Conservation (phyloP, 1,140 invertebrate genomes). For the Venturia canescens region DNA sequence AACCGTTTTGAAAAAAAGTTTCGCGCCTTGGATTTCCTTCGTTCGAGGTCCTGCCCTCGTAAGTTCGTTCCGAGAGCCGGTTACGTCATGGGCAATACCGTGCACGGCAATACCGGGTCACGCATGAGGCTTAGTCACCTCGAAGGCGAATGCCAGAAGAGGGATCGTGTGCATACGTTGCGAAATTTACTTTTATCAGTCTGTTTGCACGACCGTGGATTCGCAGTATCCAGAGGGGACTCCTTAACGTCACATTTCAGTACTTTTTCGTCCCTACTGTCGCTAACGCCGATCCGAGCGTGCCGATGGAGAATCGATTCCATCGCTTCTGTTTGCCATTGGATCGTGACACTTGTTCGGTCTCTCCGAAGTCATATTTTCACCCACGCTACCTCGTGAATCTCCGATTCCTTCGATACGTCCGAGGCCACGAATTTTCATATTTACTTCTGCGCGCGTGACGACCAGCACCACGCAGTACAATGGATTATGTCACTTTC, state of each 20-base stretch:
- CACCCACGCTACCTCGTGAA: neutral
- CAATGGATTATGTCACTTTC: neutral
- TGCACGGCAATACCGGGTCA: constrained; percentile 69
- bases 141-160: neutral
- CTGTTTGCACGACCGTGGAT: too few species aligned
- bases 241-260: neutral
- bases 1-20: constrained; percentile 8
- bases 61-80: constrained; percentile 31
- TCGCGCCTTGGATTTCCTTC: constrained; percentile 23
- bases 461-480: neutral
- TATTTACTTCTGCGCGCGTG: neutral
- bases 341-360: neutral
- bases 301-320: neutral
- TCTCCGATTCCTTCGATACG: neutral
- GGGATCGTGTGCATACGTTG: neutral
- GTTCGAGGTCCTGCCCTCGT: constrained; percentile 38
- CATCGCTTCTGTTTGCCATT: neutral
- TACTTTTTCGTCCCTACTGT: neutral
- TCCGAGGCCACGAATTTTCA: neutral
- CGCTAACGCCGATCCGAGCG: neutral
- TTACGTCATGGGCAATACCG: constrained; percentile 71
- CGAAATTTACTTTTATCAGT: neutral
- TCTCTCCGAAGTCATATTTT: neutral
- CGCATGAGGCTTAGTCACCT: constrained; percentile 65
- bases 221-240: neutral